phyloP scores from a whole-genome alignment of 1,140 invertebrate genomes.

The Diabrotica virgifera region DNA sequence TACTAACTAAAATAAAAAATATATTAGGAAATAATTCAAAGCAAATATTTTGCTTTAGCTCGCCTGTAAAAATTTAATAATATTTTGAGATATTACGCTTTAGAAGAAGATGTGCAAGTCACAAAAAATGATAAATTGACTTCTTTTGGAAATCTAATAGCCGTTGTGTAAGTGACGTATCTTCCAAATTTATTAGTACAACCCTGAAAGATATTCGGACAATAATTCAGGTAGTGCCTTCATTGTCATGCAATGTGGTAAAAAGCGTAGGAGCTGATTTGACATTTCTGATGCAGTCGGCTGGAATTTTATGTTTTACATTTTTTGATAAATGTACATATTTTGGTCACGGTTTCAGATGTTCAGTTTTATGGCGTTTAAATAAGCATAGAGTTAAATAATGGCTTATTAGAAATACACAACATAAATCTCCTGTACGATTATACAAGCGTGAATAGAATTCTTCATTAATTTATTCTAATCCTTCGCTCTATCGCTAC shows the following conservation, averaged over 20 bases:
- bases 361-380: constrained; percentile 12
- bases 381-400: constrained; percentile 15
- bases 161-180: too few relatives aligned
- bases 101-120: too few relatives aligned
- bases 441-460: neutral
- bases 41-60: too few relatives aligned
- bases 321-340: constrained; percentile 31
- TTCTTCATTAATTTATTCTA: constrained; percentile 7
- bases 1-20: too few relatives aligned
- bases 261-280: neutral
- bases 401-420: constrained; percentile 8
- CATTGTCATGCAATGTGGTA: neutral
- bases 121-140: too few relatives aligned
- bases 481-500: constrained; percentile 4
- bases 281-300: neutral
- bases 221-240: neutral
- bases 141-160: too few relatives aligned
- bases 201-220: too few relatives aligned
- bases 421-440: neutral
- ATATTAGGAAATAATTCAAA: too few relatives aligned
- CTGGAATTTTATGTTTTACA: constrained; percentile 11
- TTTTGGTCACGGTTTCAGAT: constrained; percentile 26
- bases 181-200: too few relatives aligned
- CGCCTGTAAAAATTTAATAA: too few relatives aligned
- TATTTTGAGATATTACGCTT: too few relatives aligned